Percentiles rank a stretch among this genome's conserved stretches.
Conservation (phyloP, 1,140 invertebrate genomes). For the Drosophila rhopaloa region DNA sequence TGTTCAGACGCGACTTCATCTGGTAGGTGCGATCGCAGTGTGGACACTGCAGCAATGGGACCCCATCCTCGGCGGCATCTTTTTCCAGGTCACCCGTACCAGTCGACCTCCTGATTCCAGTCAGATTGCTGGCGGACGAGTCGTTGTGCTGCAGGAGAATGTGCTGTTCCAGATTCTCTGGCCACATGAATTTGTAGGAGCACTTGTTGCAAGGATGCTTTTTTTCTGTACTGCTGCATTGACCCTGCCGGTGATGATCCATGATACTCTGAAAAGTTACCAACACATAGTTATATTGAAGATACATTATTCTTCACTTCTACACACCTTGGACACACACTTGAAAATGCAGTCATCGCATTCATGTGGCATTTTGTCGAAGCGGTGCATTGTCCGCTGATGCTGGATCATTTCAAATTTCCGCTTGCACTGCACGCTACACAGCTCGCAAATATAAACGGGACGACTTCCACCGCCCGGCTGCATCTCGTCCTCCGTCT, state of each 20-base stretch:
- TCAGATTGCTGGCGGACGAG: conserved; percentile 63
- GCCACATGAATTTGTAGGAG: conserved; percentile 85
- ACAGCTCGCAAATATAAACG: conserved; percentile 84
- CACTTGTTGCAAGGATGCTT: conserved; percentile 85
- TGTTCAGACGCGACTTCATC: conserved; percentile 70
- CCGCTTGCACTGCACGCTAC: conserved; percentile 84
- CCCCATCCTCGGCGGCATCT: conserved; percentile 53
- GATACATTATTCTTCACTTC: too few relatives aligned
- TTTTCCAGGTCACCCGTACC: conserved; percentile 57
- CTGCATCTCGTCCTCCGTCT: conserved; percentile 77
- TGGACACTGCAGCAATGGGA: conserved; percentile 81
- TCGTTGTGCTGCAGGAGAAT: conserved; percentile 83
- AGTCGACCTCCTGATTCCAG: neutral
- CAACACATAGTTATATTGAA: too few relatives aligned
- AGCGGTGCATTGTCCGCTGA: conserved; percentile 71
- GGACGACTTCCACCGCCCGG: neutral
- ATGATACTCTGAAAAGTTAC: conserved; percentile 59
- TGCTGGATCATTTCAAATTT: conserved; percentile 80
- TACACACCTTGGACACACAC: conserved; percentile 68
- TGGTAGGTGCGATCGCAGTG: conserved; percentile 73
- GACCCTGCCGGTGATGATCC: conserved; percentile 65
- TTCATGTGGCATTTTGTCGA: conserved; percentile 74
- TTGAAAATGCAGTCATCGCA: conserved; percentile 76
- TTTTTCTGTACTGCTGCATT: conserved; percentile 71
- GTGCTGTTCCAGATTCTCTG: conserved; percentile 85